A percentile compares a stretch with the other conserved stretches of the same genome.
These are phyloP conservation scores for Lemur catta DNA, from an alignment of 2,797 vertebrate genomes.

Conservation along the genomic window DNA sequence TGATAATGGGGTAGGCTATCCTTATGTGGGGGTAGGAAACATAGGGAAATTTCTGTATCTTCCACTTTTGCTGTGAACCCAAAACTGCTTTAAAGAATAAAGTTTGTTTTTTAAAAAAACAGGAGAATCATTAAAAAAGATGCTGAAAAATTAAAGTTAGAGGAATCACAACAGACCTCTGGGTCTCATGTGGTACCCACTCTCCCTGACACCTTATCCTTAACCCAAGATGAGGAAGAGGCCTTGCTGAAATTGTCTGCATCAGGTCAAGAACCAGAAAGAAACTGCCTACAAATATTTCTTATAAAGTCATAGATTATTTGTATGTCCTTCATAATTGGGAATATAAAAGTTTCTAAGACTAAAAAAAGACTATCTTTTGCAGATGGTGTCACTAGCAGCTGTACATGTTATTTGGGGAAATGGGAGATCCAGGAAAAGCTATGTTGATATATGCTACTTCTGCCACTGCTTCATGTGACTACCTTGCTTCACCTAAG, in stretches of 20 bases:
- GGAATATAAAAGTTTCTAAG: background rate
- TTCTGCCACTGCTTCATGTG: background rate
- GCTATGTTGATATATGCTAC: background rate
- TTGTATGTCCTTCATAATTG: background rate
- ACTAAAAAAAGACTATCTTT: background rate
- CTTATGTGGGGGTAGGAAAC: background rate
- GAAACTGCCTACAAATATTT: background rate
- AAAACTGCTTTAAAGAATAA: background rate
- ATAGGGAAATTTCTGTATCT: background rate
- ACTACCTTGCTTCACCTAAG: background rate
- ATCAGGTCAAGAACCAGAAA: background rate
- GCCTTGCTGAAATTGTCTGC: slow-evolving; percentile 10
- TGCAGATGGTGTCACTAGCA: background rate
- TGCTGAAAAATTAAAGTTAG: background rate
- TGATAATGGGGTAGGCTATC: background rate
- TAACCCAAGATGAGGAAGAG: background rate
- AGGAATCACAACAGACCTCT: background rate
- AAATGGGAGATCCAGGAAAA: slow-evolving; percentile 32
- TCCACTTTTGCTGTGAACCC: background rate
- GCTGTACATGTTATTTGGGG: background rate
- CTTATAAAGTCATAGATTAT: background rate
- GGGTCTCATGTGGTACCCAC: background rate
- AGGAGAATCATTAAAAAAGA: background rate
- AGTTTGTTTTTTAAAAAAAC: background rate
- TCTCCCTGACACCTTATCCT: background rate